Evolutionary conservation across 30 jellyfish, hydroid and myxozoan species (phyloP).

Genomic region (Aurelia aurita complex sp. Pacific): DNA sequence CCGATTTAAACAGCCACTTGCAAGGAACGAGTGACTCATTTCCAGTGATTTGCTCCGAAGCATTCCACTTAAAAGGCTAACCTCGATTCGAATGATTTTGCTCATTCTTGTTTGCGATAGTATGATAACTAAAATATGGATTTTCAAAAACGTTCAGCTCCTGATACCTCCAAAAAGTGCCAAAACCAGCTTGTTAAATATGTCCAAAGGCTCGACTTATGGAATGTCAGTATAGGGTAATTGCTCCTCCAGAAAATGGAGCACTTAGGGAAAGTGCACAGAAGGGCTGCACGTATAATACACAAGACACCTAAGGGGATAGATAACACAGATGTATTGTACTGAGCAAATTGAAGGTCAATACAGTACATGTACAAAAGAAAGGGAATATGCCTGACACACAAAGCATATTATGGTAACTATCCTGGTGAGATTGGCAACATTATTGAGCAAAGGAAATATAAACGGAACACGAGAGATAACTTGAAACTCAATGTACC

Average conservation of each 20-base stretch:
- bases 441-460: constrained; percentile 4
- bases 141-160: no score
- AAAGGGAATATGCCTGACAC: constrained; percentile 21
- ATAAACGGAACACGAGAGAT: neutral
- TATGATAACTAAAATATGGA: no score
- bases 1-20: no score
- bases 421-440: constrained; percentile 21
- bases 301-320: constrained; percentile 1
- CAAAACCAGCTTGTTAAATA: no score
- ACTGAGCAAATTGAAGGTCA: constrained; percentile 22
- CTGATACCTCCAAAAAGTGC: no score
- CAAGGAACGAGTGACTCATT: no score
- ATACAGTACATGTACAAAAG: constrained; percentile 30
- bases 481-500: constrained; percentile 26
- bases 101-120: no score
- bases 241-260: constrained; percentile 10
- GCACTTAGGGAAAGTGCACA: constrained; percentile 3
- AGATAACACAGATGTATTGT: constrained; percentile 5
- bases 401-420: constrained; percentile 28
- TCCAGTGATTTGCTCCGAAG: no score
- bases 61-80: no score
- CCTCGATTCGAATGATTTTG: no score
- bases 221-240: constrained; percentile 9
- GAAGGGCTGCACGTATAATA: constrained; percentile 6
- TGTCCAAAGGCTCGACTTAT: neutral